phyloP scores from a whole-genome alignment of 1,140 invertebrate genomes.

The Lutraria rhynchaena region DNA sequence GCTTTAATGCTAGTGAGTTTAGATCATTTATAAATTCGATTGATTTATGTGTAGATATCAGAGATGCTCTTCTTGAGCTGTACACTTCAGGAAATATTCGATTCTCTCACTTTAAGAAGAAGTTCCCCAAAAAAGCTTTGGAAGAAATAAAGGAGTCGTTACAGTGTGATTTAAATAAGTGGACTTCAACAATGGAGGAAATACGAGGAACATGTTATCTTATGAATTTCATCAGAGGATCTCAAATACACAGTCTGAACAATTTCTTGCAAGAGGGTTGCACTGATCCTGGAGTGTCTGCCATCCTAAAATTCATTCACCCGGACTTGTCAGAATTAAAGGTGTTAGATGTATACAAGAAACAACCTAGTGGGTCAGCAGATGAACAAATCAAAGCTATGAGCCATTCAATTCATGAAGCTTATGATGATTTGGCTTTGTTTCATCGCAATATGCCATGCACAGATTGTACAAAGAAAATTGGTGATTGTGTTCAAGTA shows the following conservation, averaged over 20 bases:
- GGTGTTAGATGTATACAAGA: neutral
- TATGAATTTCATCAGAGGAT: conserved; percentile 53
- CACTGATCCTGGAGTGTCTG: neutral
- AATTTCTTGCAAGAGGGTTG: conserved; percentile 37
- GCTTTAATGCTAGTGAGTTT: conserved; percentile 33
- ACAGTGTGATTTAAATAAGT: conserved; percentile 4
- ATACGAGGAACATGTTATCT: conserved; percentile 43
- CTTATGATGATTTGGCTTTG: neutral
- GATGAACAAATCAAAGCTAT: neutral
- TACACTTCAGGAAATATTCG: conserved; percentile 42
- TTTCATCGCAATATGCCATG: neutral
- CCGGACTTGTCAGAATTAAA: neutral
- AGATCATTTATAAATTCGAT: conserved; percentile 43
- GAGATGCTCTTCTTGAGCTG: conserved; percentile 18
- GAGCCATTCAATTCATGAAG: conserved; percentile 18
- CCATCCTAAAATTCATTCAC: conserved; percentile 47
- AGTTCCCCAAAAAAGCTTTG: conserved; percentile 13
- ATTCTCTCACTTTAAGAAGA: conserved; percentile 31
- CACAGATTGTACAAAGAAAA: neutral
- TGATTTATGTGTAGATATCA: conserved; percentile 40
- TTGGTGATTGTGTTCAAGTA: conserved; percentile 44
- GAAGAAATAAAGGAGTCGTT: neutral
- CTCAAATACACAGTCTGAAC: conserved; percentile 27
- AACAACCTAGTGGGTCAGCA: neutral
- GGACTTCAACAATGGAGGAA: conserved; percentile 1